Base-by-base conservation (phyloP, 2,113 vertebrate genomes). In the Melierax canorus region DNA sequence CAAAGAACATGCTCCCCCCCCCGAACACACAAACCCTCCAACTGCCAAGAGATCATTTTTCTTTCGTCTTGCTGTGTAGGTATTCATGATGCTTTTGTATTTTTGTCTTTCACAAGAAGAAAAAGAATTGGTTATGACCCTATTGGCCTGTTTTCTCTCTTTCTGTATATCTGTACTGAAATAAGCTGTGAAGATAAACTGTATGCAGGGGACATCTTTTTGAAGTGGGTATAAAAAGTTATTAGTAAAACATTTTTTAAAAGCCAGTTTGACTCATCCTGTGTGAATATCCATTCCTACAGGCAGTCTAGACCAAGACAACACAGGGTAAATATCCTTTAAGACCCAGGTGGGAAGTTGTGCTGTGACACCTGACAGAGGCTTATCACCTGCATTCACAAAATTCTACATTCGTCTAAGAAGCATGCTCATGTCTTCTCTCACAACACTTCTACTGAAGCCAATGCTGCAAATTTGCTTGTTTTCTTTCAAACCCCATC, bases 401-500 rank as follows among this genome's bases (percentile, higher is more conserved):
- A 30, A 69, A 58, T 27, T 74, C 45, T 21, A 9, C 21, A 11
- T 51, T 56, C 2, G 1, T 14, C 38, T 50, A 20, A 41, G 45
- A 21, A 45, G 17, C 8, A 29, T 1, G 4, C 22, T 41, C 8
- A 5, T 7, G 9, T 43, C 53, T 45, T 68, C 74, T 72, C 39
- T 63, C 32, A 12, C 0, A 0, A 12, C 12, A 21, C 39, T 64
- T 71, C 53, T 51, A 16, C 43, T 48, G 36, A 10, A 84, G 39
- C 21, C 36, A 69, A 4, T 11, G 14, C 17, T 60, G 41, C 53
- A 46, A 39, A 90, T 27, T 13, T 27, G 16, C 16, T 43, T 27
- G 4, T 63, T 51, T 77, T 59, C n/a, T 38, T 51, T 53, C 66
- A 48, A 58, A 39, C 2, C 4, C 4, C 16, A 39, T 30, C 58